phyloP scores from a whole-genome alignment of 2,888 invertebrate species.

The Pollenia angustigena region DNA sequence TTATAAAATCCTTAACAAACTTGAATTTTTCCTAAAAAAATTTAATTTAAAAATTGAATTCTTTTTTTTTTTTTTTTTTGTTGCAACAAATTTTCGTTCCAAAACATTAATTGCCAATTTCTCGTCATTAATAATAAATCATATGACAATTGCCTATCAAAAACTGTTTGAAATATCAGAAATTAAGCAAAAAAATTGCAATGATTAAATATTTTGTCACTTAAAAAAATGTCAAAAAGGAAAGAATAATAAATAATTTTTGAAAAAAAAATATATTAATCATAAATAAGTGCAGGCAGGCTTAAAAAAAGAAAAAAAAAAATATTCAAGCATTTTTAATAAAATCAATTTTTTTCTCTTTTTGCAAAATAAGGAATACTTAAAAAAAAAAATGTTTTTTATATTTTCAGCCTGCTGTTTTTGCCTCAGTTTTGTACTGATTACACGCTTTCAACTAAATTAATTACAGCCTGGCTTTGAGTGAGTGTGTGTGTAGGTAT shows the following conservation, averaged over 20 bases:
- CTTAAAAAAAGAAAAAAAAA: background rate
- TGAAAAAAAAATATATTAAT: constrained; percentile 19
- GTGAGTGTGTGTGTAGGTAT: background rate
- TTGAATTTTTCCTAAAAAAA: too few species aligned
- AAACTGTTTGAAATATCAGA: background rate
- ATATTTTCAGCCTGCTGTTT: constrained; percentile 28
- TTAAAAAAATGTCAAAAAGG: constrained; percentile 37
- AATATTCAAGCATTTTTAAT: background rate
- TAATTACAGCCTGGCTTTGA: background rate
- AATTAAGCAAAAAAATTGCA: constrained; percentile 25
- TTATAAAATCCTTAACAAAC: too few species aligned
- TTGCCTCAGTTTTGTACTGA: constrained; percentile 31
- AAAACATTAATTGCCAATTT: background rate
- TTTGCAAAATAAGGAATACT: constrained; percentile 17
- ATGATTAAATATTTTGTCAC: constrained; percentile 69
- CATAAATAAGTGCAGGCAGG: constrained; percentile 15
- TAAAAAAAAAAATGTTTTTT: constrained; percentile 37
- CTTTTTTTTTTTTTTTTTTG: too few species aligned
- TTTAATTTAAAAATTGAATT: too few species aligned
- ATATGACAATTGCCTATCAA: constrained; percentile 1
- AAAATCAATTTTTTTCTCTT: background rate
- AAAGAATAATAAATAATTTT: constrained; percentile 43
- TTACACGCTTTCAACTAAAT: constrained; percentile 38
- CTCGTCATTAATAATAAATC: background rate
- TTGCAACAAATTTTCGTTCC: background rate